Evolutionary conservation across 2,113 vertebrate genomes (phyloP).

Genomic region (Gallinago undulata): DNA sequence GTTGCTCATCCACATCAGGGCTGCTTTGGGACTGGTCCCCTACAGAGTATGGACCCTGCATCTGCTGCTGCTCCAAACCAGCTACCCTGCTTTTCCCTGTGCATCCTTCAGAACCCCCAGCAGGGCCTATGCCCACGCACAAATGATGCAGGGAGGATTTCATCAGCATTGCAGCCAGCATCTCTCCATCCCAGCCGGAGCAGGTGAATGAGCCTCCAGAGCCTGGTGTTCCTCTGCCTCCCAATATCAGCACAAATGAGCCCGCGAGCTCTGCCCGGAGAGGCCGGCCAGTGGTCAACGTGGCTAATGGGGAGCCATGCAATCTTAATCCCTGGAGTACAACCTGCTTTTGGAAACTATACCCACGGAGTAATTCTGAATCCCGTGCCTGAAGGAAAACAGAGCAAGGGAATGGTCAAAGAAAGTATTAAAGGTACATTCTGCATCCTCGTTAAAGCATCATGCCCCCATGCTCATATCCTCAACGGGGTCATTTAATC

Average conservation of each 20-base stretch:
- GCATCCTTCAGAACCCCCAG: neutral
- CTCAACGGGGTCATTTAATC: neutral
- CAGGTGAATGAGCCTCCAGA: neutral
- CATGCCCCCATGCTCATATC: neutral
- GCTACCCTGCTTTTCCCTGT: accelerated
- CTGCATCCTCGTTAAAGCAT: neutral
- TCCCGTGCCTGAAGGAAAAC: neutral
- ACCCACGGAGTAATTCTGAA: neutral
- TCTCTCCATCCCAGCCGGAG: neutral
- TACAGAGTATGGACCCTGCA: neutral
- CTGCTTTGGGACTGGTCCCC: too few relatives aligned
- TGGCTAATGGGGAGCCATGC: neutral
- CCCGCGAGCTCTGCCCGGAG: neutral
- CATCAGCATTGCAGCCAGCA: neutral
- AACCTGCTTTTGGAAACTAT: neutral
- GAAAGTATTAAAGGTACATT: neutral
- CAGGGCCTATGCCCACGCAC: neutral
- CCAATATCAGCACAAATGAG: neutral
- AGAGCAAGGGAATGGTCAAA: neutral
- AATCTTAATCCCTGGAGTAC: neutral
- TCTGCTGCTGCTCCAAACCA: neutral
- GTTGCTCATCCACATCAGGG: neutral
- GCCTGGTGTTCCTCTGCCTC: neutral
- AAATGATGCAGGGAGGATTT: neutral
- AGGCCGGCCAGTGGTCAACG: neutral